These are phyloP conservation scores for Paramisgurnus dabryanus DNA, from an alignment of 2,113 vertebrate genomes.

Conservation along the genomic window DNA sequence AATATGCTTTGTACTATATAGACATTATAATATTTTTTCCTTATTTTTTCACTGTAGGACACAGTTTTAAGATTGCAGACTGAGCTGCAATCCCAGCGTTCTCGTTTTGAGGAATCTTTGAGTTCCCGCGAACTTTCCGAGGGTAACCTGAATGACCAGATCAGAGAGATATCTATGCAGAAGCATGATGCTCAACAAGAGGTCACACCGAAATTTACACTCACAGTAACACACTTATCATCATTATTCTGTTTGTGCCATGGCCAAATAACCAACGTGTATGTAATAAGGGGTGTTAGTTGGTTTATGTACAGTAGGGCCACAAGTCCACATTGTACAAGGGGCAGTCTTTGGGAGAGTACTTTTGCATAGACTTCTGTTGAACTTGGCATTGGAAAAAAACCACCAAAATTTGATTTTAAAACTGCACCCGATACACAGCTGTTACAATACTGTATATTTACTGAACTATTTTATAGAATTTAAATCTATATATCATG, in stretches of 20 bases:
- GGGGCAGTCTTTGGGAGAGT: slow-evolving; percentile 61
- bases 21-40: not conserved
- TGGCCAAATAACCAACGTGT: slow-evolving; percentile 26
- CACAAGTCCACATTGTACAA: slow-evolving; percentile 66
- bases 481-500: too few species aligned
- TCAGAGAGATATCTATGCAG: slow-evolving; percentile 67
- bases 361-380: slow-evolving; percentile 65
- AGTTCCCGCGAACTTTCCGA: slow-evolving; percentile 64
- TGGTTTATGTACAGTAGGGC: slow-evolving; percentile 77
- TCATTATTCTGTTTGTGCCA: slow-evolving; percentile 7
- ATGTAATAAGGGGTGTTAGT: slow-evolving; percentile 60
- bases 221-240: slow-evolving; percentile 32
- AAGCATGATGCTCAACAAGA: slow-evolving; percentile 62
- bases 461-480: too few species aligned
- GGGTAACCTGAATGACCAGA: slow-evolving; percentile 63
- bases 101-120: slow-evolving; percentile 19
- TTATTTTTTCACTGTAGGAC: slow-evolving; percentile 59
- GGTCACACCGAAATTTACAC: slow-evolving; percentile 55
- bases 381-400: slow-evolving; percentile 65
- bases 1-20: not conserved
- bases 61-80: slow-evolving; percentile 41
- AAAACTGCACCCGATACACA: too few species aligned
- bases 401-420: too few species aligned
- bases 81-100: slow-evolving; percentile 60
- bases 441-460: too few species aligned